Conservation (phyloP, 2,888 invertebrate species). For the Rhogogaster chlorosoma region DNA sequence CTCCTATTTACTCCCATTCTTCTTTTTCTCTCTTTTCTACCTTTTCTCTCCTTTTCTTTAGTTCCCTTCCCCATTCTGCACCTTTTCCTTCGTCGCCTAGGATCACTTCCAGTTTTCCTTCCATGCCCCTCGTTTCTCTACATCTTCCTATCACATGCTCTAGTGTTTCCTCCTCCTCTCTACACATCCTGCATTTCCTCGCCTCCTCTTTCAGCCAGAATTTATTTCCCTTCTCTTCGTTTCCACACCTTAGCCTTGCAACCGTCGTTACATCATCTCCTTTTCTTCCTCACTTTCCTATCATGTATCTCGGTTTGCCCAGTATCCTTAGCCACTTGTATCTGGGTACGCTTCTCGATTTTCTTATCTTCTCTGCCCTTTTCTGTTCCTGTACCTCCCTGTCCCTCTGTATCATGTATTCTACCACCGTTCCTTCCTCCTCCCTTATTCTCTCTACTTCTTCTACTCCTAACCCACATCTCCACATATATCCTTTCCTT, state of each 20-base stretch:
- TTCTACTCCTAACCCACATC: constrained; percentile 48
- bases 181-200: constrained; percentile 15
- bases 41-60: not conserved
- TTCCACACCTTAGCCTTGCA: constrained; percentile 47
- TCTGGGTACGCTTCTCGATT: constrained; percentile 20
- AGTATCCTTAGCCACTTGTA: constrained; percentile 8
- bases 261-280: not conserved
- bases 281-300: not conserved
- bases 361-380: too few relatives aligned
- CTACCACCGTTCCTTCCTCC: constrained; percentile 8
- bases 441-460: constrained; percentile 52
- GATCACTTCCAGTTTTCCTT: not conserved
- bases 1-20: too few relatives aligned
- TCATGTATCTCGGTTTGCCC: constrained; percentile 40
- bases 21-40: not conserved
- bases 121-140: too few relatives aligned
- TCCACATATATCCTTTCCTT: constrained; percentile 46
- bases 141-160: constrained; percentile 5
- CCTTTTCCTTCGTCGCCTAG: too few relatives aligned
- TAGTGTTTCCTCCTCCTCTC: not conserved
- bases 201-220: constrained; percentile 29
- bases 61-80: not conserved
- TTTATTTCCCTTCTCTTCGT: constrained; percentile 31
- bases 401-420: constrained; percentile 29
- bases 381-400: constrained; percentile 51